These are phyloP conservation scores for Spisula subtruncata DNA, from an alignment of 2,888 invertebrate species.

Conservation along the genomic window DNA sequence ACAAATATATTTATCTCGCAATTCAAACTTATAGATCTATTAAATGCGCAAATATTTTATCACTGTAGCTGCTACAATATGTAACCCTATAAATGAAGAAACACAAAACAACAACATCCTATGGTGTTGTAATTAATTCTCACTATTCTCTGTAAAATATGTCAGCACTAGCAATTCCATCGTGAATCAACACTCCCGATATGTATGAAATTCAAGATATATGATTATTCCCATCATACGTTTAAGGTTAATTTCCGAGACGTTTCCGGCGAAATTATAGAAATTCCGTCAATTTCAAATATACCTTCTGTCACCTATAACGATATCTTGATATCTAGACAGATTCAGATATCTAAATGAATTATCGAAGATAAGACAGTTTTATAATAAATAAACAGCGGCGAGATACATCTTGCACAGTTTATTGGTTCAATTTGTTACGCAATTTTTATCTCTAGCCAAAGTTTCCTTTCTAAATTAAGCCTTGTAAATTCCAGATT, in stretches of 20 bases:
- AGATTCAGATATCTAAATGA: background rate
- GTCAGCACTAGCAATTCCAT: background rate
- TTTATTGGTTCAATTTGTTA: background rate
- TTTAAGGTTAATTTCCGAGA: background rate
- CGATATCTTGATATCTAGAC: background rate
- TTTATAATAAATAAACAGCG: background rate
- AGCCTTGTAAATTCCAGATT: no score
- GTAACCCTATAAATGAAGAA: background rate
- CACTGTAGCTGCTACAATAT: background rate
- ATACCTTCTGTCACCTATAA: background rate
- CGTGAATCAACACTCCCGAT: background rate
- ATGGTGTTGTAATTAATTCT: background rate
- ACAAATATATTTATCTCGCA: no score
- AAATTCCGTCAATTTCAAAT: slow-evolving; percentile 10
- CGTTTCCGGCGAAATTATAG: background rate
- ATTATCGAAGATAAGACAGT: background rate
- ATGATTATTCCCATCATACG: background rate
- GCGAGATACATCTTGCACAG: background rate
- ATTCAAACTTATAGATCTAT: no score
- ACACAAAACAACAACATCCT: background rate
- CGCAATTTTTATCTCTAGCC: background rate
- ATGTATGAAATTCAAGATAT: background rate
- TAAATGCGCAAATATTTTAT: no score
- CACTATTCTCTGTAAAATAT: background rate
- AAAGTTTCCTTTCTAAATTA: no score